Percentiles rank a stretch among this genome's conserved stretches.
These are phyloP conservation scores for Eubucco bourcierii DNA, from an alignment of 2,113 vertebrate genomes.

Conservation along the genomic window DNA sequence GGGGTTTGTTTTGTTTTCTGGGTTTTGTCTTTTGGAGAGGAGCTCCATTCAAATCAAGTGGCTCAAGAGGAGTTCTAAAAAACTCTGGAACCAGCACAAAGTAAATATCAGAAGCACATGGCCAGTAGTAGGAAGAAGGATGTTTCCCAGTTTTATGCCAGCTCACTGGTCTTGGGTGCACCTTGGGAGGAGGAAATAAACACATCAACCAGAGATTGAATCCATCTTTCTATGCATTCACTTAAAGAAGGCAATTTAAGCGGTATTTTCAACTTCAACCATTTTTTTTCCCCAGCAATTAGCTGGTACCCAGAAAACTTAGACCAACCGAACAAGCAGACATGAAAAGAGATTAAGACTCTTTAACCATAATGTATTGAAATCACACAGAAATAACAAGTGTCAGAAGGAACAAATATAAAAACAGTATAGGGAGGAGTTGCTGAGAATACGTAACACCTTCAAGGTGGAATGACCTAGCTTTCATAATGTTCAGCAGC, in stretches of 20 bases:
- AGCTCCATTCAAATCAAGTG: background rate
- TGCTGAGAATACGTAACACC: too few relatives aligned
- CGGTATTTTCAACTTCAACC: background rate
- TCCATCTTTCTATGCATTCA: background rate
- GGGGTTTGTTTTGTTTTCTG: too few relatives aligned
- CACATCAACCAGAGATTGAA: background rate
- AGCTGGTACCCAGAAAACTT: background rate
- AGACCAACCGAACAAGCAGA: background rate
- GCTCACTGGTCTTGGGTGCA: background rate
- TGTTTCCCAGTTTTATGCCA: rapidly evolving
- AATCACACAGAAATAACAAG: background rate
- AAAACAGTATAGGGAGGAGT: background rate
- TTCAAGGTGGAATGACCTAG: background rate
- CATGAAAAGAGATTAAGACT: background rate
- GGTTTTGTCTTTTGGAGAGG: background rate
- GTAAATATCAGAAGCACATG: background rate
- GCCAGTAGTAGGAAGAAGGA: background rate
- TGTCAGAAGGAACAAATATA: background rate
- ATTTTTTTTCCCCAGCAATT: background rate
- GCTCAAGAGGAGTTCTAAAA: background rate
- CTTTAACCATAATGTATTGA: background rate
- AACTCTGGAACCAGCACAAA: background rate
- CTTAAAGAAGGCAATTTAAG: background rate
- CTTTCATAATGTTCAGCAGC: background rate
- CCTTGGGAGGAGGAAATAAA: background rate